Base-by-base conservation (phyloP, 1,140 invertebrate species). In the Spodoptera litura region DNA sequence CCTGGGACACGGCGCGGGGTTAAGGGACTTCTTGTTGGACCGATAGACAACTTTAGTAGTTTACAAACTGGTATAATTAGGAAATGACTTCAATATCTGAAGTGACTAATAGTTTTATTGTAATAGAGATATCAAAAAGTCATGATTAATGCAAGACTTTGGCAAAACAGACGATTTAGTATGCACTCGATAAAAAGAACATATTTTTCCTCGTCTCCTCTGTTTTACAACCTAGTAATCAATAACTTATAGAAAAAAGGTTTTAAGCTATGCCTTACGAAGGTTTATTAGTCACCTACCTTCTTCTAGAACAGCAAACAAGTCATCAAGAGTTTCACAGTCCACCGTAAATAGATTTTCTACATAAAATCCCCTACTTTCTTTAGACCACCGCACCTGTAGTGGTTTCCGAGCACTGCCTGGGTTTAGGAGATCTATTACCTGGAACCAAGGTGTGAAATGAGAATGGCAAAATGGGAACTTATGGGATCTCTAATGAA, bases 271-370 rank as follows among this genome's bases (percentile, higher is more conserved):
- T 13, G 4, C 2, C 13, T 55, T n/a, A 6, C n/a, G 15, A 20
- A 44, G 10, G 0, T 25, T 35, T n/a, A 35, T 20, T 13, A 38
- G 53, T 15, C 31, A 52, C 44, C 73, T 93, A 97, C 98, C 98
- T 97, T 99, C 98, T 95, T 99, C 98, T 27, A 99, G 95, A 55
- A 99, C 98, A 5, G 98, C 98, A 81, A 99, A 96, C 49, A 99
- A 95, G 93, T 99, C 98, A 84, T 99, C 98, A n/a, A 98, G 94
- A 85, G 98, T 97, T 91, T 98, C 98, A 88, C 98, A 99, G 87
- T 99, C 98, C 0, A 99, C 98, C 2, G 97, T 98, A 91, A 99
- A 99, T 0, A 99, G 95, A 93, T 99, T 99, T 91, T 99, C 98
- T 9, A 99, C 98, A 89, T 99, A 99, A 90, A 99, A 99, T 4